phyloP scores from a whole-genome alignment of 2,113 vertebrate genomes.

The Pterocles orientalis region DNA sequence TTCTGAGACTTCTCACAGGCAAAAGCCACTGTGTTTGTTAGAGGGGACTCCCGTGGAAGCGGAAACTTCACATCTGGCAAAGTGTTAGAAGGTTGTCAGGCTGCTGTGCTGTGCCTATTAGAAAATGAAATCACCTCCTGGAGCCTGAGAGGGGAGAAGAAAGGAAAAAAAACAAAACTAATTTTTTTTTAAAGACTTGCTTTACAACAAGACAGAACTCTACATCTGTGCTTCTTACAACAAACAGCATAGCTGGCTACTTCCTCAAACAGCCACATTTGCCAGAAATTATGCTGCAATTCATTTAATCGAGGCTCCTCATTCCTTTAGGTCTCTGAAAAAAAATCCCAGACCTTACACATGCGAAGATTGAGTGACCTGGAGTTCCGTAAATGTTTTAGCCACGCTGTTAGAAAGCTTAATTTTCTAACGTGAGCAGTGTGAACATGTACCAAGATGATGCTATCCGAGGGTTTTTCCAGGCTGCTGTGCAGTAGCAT shows the following conservation, averaged over 20 bases:
- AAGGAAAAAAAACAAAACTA: not conserved
- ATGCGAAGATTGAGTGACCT: not conserved
- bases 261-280: not conserved
- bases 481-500: not conserved
- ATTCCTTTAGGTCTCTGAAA: not conserved
- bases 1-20: not conserved
- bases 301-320: not conserved
- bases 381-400: not conserved
- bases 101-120: not conserved
- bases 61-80: not conserved
- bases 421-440: fast-evolving
- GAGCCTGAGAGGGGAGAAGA: not conserved
- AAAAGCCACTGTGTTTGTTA: not conserved
- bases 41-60: not conserved
- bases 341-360: not conserved
- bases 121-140: not conserved
- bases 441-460: fast-evolving
- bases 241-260: not conserved
- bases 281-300: not conserved
- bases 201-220: not conserved
- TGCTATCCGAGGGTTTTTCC: fast-evolving
- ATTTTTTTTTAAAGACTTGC: not conserved
- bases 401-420: not conserved
- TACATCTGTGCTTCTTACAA: not conserved
- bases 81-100: not conserved